Percentiles rank a stretch among this genome's conserved stretches.
phyloP scores from a whole-genome alignment of 1,140 invertebrate species.

The Leptestheria dahalacensis region DNA sequence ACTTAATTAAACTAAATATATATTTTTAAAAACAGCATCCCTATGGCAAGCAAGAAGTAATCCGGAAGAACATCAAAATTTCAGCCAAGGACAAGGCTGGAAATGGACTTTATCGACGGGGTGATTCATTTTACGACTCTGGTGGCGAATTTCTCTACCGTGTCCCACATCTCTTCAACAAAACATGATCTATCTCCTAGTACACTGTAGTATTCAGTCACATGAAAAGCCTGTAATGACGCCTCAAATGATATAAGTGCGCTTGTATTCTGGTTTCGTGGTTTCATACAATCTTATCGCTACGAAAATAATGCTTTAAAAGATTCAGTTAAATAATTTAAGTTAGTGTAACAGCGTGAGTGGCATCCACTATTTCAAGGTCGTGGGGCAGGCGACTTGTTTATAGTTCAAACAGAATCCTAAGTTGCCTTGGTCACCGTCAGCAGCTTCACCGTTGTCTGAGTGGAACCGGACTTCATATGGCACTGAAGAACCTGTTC shows the following conservation, averaged over 20 bases:
- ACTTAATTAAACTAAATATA: background rate
- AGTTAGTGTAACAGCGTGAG: too few species aligned
- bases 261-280: too few species aligned
- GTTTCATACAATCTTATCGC: too few species aligned
- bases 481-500: constrained; percentile 16
- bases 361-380: too few species aligned
- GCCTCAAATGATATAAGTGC: too few species aligned
- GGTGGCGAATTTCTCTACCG: background rate
- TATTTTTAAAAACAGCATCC: background rate
- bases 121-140: background rate
- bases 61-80: background rate
- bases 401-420: constrained; percentile 17
- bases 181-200: too few species aligned
- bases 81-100: background rate
- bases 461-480: constrained; percentile 11
- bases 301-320: too few species aligned
- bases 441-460: constrained; percentile 7
- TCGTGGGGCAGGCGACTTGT: constrained; percentile 6
- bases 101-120: background rate
- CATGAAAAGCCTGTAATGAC: too few species aligned
- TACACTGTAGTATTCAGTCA: too few species aligned
- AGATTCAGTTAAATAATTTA: too few species aligned
- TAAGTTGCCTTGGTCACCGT: constrained; percentile 14
- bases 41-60: background rate
- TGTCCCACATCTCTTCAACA: background rate